A percentile compares a stretch with the other conserved stretches of the same genome.
These are phyloP conservation scores for Sterna hirundo DNA, from an alignment of 2,113 vertebrate genomes.

Conservation along the genomic window DNA sequence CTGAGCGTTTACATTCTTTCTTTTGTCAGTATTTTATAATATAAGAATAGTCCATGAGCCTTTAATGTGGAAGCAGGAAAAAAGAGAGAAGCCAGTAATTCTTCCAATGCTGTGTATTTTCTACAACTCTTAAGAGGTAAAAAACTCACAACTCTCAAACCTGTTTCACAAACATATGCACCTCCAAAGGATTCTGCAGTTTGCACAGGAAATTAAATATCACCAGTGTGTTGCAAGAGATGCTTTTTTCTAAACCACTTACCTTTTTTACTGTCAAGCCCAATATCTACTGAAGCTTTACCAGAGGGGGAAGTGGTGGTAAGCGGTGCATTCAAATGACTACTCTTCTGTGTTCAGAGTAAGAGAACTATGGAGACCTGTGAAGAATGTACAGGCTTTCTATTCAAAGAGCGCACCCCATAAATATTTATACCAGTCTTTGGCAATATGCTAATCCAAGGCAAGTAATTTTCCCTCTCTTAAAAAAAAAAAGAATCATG, in stretches of 20 bases:
- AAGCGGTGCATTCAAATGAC: slow-evolving; percentile 5
- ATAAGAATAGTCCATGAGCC: not conserved
- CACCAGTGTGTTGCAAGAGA: not conserved
- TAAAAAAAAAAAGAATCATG: slow-evolving; percentile 4
- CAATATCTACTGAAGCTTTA: not conserved
- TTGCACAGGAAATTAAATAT: not conserved
- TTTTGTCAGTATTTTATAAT: not conserved
- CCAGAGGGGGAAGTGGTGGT: not conserved
- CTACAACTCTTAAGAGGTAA: not conserved
- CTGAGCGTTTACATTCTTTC: not conserved
- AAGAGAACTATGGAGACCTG: slow-evolving; percentile 45
- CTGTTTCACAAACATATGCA: not conserved
- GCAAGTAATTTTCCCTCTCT: slow-evolving; percentile 38
- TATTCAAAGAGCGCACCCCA: not conserved
- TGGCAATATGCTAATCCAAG: slow-evolving; percentile 55
- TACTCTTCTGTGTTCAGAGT: not conserved
- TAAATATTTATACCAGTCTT: slow-evolving; percentile 63
- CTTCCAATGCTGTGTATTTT: not conserved
- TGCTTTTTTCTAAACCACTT: not conserved
- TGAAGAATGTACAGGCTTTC: slow-evolving; percentile 50
- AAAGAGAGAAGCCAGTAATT: not conserved
- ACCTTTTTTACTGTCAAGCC: slow-evolving; percentile 6
- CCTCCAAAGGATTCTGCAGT: not conserved
- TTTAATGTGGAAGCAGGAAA: not conserved
- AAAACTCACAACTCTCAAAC: not conserved